Percentiles rank a stretch among this genome's conserved stretches.
These are phyloP conservation scores for Notodonta dromedarius DNA, from an alignment of 2,888 invertebrate genomes.

Conservation along the genomic window DNA sequence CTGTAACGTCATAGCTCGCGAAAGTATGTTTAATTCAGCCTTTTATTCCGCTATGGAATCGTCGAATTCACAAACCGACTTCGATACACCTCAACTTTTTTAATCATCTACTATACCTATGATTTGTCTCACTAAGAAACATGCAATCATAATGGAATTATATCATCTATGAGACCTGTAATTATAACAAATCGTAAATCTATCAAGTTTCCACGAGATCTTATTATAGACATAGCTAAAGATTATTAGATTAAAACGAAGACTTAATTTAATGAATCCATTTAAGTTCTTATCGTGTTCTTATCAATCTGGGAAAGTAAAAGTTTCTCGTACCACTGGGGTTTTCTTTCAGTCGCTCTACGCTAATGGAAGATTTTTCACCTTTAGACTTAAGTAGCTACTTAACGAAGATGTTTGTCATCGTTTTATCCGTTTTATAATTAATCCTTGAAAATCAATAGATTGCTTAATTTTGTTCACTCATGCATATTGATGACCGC, in stretches of 20 bases:
- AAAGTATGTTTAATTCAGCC: no score
- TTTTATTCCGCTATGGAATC: no score
- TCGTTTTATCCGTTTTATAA: no score
- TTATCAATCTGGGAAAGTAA: constrained; percentile 8
- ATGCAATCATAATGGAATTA: no score
- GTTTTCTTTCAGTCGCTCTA: not conserved
- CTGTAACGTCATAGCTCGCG: no score
- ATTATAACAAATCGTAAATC: not conserved
- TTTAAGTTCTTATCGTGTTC: constrained; percentile 11
- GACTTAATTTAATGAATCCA: constrained; percentile 7
- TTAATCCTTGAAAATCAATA: no score
- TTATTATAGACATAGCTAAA: not conserved
- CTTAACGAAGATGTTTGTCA: no score
- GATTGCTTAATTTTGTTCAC: no score
- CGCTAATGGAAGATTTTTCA: not conserved
- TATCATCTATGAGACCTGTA: not conserved
- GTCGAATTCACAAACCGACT: no score
- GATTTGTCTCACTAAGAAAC: not conserved
- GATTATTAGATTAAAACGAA: constrained; percentile 4
- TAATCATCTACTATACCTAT: no score
- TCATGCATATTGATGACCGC: no score
- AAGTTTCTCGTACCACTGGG: constrained; percentile 4
- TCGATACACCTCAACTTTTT: not conserved
- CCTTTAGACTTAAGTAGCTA: not conserved
- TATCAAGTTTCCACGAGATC: not conserved